Conservation (phyloP, 2,113 vertebrate species). For the Sitta europaea region DNA sequence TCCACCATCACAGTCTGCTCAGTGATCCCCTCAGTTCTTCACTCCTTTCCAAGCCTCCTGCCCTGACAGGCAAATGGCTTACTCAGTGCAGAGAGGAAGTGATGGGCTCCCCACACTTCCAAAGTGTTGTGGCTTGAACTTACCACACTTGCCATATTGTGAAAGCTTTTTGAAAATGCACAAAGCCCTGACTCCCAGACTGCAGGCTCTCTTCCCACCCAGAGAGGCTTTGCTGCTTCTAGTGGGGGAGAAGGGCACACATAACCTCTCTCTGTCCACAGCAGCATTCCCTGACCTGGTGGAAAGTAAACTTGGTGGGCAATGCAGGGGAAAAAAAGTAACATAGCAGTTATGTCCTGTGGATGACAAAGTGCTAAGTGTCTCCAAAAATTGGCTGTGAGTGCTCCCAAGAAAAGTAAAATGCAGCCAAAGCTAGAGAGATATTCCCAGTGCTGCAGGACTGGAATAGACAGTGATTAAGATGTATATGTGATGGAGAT, state of each 20-base stretch:
- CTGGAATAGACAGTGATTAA: not conserved
- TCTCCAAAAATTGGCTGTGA: not conserved
- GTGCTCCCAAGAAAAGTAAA: not conserved
- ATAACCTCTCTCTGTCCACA: not conserved
- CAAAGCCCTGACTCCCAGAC: not conserved
- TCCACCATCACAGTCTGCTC: not conserved
- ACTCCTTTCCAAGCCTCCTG: not conserved
- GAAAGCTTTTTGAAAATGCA: not conserved
- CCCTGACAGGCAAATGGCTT: not conserved
- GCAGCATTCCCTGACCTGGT: not conserved
- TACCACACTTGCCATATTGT: not conserved
- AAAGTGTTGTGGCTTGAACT: not conserved
- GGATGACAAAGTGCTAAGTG: not conserved
- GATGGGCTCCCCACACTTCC: not conserved
- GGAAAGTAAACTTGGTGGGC: not conserved
- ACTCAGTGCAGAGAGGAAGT: fast-evolving
- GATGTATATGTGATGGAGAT: not conserved
- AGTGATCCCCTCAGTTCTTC: not conserved
- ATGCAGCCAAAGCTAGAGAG: not conserved
- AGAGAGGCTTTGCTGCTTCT: not conserved
- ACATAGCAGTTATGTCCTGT: fast-evolving
- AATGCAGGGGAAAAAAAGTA: not conserved
- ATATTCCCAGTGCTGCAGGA: not conserved
- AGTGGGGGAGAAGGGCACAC: fast-evolving
- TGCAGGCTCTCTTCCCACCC: not conserved